Evolutionary conservation across 2,888 invertebrate genomes (phyloP), one percentile per base, ranked within the genome.

Genomic region (Apoderus coryli): DNA sequence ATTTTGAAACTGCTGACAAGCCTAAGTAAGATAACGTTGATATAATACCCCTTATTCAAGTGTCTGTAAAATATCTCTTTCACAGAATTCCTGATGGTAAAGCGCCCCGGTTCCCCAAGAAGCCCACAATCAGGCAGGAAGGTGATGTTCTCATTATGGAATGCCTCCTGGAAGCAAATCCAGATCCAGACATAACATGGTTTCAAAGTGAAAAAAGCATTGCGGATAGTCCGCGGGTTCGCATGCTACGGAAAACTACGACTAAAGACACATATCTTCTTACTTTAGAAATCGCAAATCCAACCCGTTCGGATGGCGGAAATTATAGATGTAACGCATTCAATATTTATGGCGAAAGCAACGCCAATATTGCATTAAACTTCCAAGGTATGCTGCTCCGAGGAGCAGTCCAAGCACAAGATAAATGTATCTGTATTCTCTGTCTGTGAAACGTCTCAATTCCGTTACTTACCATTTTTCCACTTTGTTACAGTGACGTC

Each of bases 281-380:
- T 46, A 84, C 85, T 41, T 72, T 93, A 60, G 88, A 90, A 69
- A 90, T 95, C 54, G 75, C 79, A 60, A 88, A 90, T 63, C 96
- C 96, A 32, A 86, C 86, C 43, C 82, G 81, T 55, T 82, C 85
- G 54, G 96, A 98, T 63, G 96, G 95, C 52, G 98, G 98, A 48
- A 89, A 89, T 63, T 98, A 96, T 70, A 79, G 95, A 56, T 96
- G 96, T 70, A 95, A 95, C 63, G 98, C 96, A 52, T 84, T 92
- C 69, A 98, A 98, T 72, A 76, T 81, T 61, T 82, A 79, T 64
- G 98, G 98, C 62, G 96, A 98, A 72, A 93, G 93, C 68, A 98
- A 98, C 70, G 98, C 98, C 52, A 98, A 96, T 66, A 96, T 98
- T 67, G 90, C 95, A 57, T 82, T 98, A 56, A 98, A 98, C 66